Conservation (phyloP, 2,888 invertebrate species). For the Andrena fulva region DNA sequence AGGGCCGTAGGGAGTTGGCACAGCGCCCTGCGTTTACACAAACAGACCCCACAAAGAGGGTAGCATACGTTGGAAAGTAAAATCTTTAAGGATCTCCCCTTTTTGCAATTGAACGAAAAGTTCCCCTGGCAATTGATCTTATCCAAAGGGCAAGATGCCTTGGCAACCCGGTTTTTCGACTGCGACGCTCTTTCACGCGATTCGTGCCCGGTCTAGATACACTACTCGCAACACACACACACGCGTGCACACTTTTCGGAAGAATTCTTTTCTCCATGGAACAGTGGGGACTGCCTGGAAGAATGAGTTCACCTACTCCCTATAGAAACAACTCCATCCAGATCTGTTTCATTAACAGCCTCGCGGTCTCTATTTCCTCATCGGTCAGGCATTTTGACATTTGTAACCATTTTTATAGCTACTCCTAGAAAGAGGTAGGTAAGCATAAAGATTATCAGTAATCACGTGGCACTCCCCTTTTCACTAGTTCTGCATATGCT, state of each 20-base stretch:
- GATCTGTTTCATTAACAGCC: slow-evolving; percentile 29
- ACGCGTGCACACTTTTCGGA: slow-evolving; percentile 44
- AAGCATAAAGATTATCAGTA: slow-evolving; percentile 28
- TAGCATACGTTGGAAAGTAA: slow-evolving; percentile 16
- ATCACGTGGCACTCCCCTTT: slow-evolving; percentile 21
- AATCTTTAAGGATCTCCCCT: slow-evolving; percentile 10
- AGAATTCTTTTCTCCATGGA: slow-evolving; percentile 51
- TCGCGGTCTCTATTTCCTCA: slow-evolving; percentile 15
- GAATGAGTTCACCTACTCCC: slow-evolving; percentile 46
- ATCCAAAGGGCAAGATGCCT: neutral
- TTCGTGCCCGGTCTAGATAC: slow-evolving; percentile 32
- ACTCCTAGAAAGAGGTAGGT: neutral
- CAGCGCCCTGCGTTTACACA: slow-evolving; percentile 21
- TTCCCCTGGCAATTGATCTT: neutral
- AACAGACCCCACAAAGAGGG: slow-evolving; percentile 28
- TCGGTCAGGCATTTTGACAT: neutral
- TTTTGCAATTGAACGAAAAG: slow-evolving; percentile 12
- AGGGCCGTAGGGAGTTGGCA: slow-evolving; percentile 27
- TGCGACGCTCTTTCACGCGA: slow-evolving; percentile 16
- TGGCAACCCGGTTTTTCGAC: slow-evolving; percentile 5
- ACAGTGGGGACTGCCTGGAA: slow-evolving; percentile 37
- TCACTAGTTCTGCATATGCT: neutral
- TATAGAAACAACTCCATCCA: slow-evolving; percentile 40
- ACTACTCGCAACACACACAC: slow-evolving; percentile 27
- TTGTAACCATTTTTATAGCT: slow-evolving; percentile 1